Evolutionary conservation across 2,797 vertebrate genomes (phyloP).

Genomic region (Gymnothorax javanicus): DNA sequence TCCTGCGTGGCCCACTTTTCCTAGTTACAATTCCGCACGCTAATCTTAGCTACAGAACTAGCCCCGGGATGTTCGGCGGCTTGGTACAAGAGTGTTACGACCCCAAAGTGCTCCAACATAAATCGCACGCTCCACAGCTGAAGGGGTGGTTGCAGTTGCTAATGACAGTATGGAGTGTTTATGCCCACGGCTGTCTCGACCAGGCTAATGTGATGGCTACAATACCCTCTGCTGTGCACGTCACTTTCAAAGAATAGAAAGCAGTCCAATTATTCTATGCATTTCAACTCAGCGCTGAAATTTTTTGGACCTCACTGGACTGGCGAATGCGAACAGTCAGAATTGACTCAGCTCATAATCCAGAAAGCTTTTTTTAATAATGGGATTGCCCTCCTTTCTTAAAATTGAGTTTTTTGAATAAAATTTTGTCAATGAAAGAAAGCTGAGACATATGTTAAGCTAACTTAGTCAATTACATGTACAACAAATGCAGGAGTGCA

Average conservation of each 20-base stretch:
- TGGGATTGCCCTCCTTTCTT: no score
- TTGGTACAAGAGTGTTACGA: not conserved
- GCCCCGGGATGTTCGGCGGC: no score
- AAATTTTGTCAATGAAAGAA: no score
- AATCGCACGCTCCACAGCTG: not conserved
- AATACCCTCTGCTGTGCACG: slow-evolving; percentile 41
- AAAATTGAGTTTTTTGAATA: not conserved
- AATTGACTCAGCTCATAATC: no score
- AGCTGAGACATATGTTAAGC: no score
- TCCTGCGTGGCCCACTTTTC: slow-evolving; percentile 52
- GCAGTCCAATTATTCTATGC: slow-evolving; percentile 61
- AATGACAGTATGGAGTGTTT: not conserved
- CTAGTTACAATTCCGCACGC: slow-evolving; percentile 40
- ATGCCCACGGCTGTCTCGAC: not conserved
- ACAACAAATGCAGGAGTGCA: no score
- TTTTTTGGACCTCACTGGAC: not conserved
- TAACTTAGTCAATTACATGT: no score
- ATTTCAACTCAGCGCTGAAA: not conserved
- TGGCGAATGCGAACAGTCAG: not conserved
- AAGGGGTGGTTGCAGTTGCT: not conserved
- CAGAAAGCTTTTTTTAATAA: no score
- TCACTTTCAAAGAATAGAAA: slow-evolving; percentile 57
- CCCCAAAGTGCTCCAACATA: not conserved
- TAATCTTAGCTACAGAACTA: slow-evolving; percentile 24
- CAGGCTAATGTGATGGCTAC: slow-evolving; percentile 16